A percentile compares a stretch with the other conserved stretches of the same genome.
Evolutionary conservation across 2,113 vertebrate genomes (phyloP).

Genomic region (Theropithecus gelada): DNA sequence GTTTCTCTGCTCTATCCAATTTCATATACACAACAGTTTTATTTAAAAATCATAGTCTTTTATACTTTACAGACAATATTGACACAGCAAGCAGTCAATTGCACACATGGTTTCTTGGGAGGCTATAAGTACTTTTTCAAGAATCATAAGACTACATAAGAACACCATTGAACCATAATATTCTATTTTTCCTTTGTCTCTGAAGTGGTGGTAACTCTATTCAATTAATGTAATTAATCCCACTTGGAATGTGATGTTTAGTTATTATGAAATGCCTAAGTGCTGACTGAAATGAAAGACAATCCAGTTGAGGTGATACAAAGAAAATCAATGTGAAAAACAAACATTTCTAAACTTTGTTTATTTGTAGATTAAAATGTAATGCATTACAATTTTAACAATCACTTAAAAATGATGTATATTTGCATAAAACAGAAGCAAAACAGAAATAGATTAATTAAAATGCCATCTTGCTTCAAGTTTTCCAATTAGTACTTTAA

Average conservation of each 20-base stretch:
- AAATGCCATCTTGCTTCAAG: constrained; percentile 84
- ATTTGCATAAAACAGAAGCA: constrained; percentile 85
- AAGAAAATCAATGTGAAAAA: constrained; percentile 24
- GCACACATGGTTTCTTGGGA: neutral
- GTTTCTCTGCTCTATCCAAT: neutral
- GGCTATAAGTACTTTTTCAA: neutral
- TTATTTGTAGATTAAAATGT: constrained; percentile 87
- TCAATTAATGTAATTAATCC: neutral
- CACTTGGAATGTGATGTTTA: neutral
- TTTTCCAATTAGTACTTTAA: constrained; percentile 83
- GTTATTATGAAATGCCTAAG: neutral
- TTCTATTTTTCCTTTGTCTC: neutral
- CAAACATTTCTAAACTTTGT: constrained; percentile 72
- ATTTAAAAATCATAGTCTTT: neutral
- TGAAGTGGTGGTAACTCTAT: neutral
- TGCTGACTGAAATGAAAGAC: neutral
- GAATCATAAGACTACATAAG: neutral
- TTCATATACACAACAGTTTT: neutral
- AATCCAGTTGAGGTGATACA: constrained; percentile 16
- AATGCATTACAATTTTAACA: constrained; percentile 84
- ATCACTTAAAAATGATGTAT: constrained; percentile 80
- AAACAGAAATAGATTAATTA: constrained; percentile 81
- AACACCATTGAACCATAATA: neutral
- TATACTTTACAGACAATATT: neutral
- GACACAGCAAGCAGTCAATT: neutral